Evolutionary conservation across 2,888 invertebrate species (phyloP).

Genomic region (Oscheius sp.): DNA sequence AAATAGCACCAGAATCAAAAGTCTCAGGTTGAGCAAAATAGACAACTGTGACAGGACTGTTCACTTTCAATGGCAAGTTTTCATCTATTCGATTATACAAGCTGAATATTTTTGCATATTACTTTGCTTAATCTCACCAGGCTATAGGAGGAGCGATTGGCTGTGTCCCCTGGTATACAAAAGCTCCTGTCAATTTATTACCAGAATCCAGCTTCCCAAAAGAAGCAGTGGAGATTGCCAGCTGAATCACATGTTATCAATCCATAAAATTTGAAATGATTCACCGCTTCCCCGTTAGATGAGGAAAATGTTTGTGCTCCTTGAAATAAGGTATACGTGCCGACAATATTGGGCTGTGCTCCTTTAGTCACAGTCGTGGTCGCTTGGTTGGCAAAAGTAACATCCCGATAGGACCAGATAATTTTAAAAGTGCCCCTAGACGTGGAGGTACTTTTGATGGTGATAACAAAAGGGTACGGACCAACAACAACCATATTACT

Average conservation of each 20-base stretch:
- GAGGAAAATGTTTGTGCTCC: constrained; percentile 7
- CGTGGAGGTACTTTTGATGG: background rate
- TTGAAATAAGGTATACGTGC: background rate
- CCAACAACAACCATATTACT: constrained; percentile 15
- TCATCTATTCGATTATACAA: constrained; percentile 15
- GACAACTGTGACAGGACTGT: constrained; percentile 10
- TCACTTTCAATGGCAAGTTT: constrained; percentile 1
- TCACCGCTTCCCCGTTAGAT: constrained; percentile 2
- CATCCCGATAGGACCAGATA: background rate
- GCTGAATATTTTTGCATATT: background rate
- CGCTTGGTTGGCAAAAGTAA: background rate
- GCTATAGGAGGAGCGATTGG: background rate
- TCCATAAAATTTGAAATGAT: background rate
- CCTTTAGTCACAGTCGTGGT: background rate
- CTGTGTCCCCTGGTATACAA: constrained; percentile 10
- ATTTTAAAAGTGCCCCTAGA: constrained; percentile 12
- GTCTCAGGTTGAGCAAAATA: constrained; percentile 3
- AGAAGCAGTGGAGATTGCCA: constrained; percentile 22
- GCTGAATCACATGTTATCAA: background rate
- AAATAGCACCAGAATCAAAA: constrained; percentile 5
- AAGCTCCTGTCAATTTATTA: constrained; percentile 7
- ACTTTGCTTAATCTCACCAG: background rate
- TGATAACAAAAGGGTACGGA: background rate
- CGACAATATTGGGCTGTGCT: constrained; percentile 7
- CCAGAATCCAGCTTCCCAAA: constrained; percentile 2